Conservation (phyloP, 2,797 vertebrate genomes). For the Gymnothorax reevesii region DNA sequence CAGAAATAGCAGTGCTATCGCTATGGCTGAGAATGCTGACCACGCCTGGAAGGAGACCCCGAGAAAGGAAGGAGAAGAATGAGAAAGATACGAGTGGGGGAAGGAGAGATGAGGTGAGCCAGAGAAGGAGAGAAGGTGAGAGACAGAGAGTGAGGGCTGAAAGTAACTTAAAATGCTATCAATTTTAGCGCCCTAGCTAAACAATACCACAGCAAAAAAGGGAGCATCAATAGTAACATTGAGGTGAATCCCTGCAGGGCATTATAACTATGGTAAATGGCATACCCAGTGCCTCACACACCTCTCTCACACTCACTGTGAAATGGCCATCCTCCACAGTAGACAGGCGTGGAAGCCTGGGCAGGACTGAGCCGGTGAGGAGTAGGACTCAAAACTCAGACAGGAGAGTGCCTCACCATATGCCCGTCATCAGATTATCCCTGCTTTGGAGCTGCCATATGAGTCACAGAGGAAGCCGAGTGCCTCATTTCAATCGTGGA, state of each 20-base stretch:
- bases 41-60: not conserved
- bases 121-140: not conserved
- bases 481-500: not conserved
- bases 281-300: not conserved
- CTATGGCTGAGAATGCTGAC: constrained; percentile 25
- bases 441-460: not conserved
- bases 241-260: not conserved
- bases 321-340: constrained; percentile 8
- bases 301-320: constrained; percentile 5
- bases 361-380: constrained; percentile 5
- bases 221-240: not conserved
- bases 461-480: not conserved
- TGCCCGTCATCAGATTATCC: not conserved
- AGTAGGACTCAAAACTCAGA: not conserved
- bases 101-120: not conserved
- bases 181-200: not conserved
- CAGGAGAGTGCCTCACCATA: not conserved
- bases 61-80: not conserved
- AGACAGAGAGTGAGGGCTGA: not conserved
- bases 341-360: not conserved
- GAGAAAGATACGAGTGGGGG: not conserved
- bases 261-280: not conserved
- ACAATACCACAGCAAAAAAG: not conserved
- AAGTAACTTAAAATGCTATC: no score
- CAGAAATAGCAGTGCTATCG: constrained; percentile 13